Conservation (phyloP, 64 coral and sea anemone species). For the Catalaphyllia jardinei region DNA sequence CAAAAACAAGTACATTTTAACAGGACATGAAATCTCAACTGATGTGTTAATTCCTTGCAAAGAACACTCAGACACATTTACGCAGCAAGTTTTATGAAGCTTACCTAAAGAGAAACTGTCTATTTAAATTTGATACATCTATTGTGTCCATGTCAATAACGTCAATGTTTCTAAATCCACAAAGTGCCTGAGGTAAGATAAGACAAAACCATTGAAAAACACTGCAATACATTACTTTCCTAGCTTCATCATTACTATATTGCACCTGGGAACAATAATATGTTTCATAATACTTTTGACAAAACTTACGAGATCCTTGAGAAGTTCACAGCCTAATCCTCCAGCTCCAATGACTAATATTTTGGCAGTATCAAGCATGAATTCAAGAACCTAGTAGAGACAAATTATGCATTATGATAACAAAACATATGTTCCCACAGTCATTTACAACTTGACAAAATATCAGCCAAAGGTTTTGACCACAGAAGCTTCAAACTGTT, state of each 20-base stretch:
- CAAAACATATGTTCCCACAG: too few relatives aligned
- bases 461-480: too few relatives aligned
- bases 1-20: not conserved
- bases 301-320: constrained; percentile 91
- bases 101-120: constrained; percentile 98
- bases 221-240: too few relatives aligned
- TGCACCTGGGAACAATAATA: too few relatives aligned
- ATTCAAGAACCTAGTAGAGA: constrained; percentile 79
- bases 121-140: constrained; percentile 97
- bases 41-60: too few relatives aligned
- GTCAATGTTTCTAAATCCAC: constrained; percentile 95
- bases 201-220: not conserved
- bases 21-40: not conserved
- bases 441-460: too few relatives aligned
- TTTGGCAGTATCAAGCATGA: constrained; percentile 86
- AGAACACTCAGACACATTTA: too few relatives aligned
- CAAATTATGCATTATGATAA: not conserved
- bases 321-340: constrained; percentile 95
- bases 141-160: constrained; percentile 99
- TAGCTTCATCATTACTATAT: too few relatives aligned
- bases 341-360: constrained; percentile 95
- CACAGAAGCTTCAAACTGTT: too few relatives aligned
- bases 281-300: too few relatives aligned
- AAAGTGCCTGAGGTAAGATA: constrained; percentile 65
- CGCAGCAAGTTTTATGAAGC: not conserved